Percentiles rank a stretch among this genome's conserved stretches.
These are phyloP conservation scores for Bombus consobrinus DNA, from an alignment of 1,140 invertebrate genomes.

Conservation along the genomic window DNA sequence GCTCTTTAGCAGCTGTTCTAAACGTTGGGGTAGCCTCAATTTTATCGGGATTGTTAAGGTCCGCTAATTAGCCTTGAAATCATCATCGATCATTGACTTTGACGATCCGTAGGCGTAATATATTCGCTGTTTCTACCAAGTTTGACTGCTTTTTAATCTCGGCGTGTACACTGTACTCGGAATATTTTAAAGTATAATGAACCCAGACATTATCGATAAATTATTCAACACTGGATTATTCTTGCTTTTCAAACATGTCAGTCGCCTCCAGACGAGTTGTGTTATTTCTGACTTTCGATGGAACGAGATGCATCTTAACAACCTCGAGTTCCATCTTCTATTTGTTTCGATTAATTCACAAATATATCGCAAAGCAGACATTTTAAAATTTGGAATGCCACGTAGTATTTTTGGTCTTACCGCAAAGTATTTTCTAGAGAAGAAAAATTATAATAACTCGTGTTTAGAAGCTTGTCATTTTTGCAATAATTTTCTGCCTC, in stretches of 20 bases:
- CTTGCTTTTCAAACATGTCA: not conserved
- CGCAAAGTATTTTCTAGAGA: too few species aligned
- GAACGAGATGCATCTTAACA: not conserved
- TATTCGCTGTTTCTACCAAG: not conserved
- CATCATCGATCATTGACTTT: not conserved
- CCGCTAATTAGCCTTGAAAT: not conserved
- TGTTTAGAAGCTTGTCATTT: too few species aligned
- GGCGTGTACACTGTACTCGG: not conserved
- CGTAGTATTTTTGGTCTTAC: too few species aligned
- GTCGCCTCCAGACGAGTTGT: too few species aligned
- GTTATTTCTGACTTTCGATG: not conserved
- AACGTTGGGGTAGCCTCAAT: not conserved
- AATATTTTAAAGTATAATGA: slow-evolving; percentile 32
- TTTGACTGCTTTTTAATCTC: slow-evolving; percentile 1
- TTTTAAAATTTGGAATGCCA: too few species aligned
- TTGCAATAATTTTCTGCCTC: too few species aligned
- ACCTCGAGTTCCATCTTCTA: not conserved
- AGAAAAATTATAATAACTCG: too few species aligned
- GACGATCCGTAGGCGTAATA: not conserved
- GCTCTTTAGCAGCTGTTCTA: too few species aligned
- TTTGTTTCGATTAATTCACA: not conserved
- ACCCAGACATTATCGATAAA: not conserved
- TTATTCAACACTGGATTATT: slow-evolving; percentile 16
- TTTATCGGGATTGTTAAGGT: not conserved
- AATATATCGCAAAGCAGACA: not conserved